Percentiles rank a stretch among this genome's conserved stretches.
Evolutionary conservation across 2,888 invertebrate species (phyloP).

Genomic region (Antitype chi): DNA sequence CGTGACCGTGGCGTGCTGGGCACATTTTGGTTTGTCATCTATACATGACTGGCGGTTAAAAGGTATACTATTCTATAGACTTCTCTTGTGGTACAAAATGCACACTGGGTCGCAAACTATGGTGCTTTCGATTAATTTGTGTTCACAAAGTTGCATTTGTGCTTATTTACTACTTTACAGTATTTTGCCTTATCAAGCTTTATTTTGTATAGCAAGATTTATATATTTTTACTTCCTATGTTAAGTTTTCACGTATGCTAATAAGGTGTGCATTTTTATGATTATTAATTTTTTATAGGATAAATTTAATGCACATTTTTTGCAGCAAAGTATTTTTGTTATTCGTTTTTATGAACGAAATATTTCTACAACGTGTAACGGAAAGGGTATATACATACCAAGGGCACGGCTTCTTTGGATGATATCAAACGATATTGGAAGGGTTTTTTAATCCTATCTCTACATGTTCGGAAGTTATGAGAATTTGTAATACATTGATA

Average conservation of each 20-base stretch:
- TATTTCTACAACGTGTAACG: no score
- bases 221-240: constrained; percentile 1
- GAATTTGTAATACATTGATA: no score
- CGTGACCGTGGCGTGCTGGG: no score
- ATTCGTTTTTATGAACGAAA: background rate
- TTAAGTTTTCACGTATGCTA: background rate
- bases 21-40: no score
- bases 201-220: constrained; percentile 20
- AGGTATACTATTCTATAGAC: background rate
- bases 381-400: no score
- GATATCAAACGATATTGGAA: no score
- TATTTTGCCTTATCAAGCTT: constrained; percentile 33
- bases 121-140: constrained; percentile 26
- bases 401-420: no score
- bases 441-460: no score
- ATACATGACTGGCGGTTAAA: no score
- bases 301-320: constrained; percentile 10
- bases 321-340: background rate
- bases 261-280: constrained; percentile 13
- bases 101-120: constrained; percentile 4
- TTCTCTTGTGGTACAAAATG: constrained; percentile 11
- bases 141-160: constrained; percentile 40
- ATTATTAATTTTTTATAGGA: background rate
- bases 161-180: constrained; percentile 26
- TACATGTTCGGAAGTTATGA: no score